Base-by-base conservation (phyloP, 2,113 vertebrate genomes). In the Amia ocellicauda region DNA sequence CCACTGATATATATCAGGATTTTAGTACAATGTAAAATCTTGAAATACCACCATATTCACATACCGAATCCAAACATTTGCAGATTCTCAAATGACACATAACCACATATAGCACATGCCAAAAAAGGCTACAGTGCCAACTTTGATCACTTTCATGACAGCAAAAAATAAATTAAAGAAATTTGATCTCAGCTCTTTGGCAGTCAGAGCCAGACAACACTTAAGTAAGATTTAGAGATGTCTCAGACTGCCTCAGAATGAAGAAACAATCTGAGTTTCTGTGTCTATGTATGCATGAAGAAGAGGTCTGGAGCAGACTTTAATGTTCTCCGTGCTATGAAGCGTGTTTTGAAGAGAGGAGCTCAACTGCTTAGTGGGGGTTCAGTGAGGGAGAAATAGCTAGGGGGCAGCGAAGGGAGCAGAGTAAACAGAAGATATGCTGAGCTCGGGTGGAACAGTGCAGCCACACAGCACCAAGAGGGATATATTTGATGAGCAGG, bases 341-440 rank as follows among this genome's bases (percentile, higher is more conserved):
- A 47, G 45, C 7, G n/a, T 47, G 45, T 47, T n/a, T 47, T 47
- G 10, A 42, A n/a, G 45, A 47, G 45, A 16, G n/a, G 8, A 42
- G 40, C 40, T 3, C 16, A 14, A 7, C 45, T 47, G n/a, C 3
- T 47, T 17, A 17, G n/a, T 47, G 11, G 45, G n/a, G 45, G 45
- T 47, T 47, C n/a, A 19, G 45, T 16, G 45, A 47, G 45, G n/a
- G 45, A 47, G n/a, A 19, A 47, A 47, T n/a, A 47, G 45, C 45
- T 1, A 19, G n/a, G 45, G 16, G 45, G 45, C 45, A n/a, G 2
- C 4, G n/a, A 17, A 19, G 45, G 45, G 16, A 47, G n/a, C 45
- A 47, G 45, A 47, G 45, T 19, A 47, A 47, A 19, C 45, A 47
- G 14, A 13, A n/a, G 45, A 47, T n/a, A 47, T 3, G 3, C 3